phyloP scores from a whole-genome alignment of 2,888 invertebrate genomes.

The Tinea trinotella region DNA sequence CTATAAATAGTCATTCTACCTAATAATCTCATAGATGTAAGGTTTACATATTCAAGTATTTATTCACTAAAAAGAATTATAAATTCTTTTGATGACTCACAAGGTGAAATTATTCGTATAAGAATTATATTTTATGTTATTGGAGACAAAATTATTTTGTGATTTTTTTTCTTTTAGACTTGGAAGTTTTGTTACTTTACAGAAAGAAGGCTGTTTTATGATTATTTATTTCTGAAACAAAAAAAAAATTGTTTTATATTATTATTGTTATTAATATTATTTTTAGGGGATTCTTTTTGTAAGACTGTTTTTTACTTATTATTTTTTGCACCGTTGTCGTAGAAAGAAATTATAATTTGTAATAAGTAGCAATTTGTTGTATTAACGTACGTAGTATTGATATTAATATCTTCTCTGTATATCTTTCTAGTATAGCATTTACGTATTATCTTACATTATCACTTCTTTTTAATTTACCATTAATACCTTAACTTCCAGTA shows the following conservation, averaged over 20 bases:
- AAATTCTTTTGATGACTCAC: slow-evolving; percentile 10
- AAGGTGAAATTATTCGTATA: slow-evolving; percentile 4
- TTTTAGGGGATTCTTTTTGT: background rate
- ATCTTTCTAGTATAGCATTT: too few relatives aligned
- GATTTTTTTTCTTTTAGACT: background rate
- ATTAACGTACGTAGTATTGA: too few relatives aligned
- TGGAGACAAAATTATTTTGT: background rate
- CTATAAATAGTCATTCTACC: slow-evolving; percentile 5
- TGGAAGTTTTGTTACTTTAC: background rate
- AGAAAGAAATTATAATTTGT: background rate
- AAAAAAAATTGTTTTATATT: background rate
- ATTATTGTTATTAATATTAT: background rate
- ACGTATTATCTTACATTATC: too few relatives aligned
- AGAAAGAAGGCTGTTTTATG: background rate
- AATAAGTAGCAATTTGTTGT: background rate
- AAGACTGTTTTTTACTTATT: background rate
- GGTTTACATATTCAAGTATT: background rate
- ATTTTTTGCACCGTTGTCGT: background rate
- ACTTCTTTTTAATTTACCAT: too few relatives aligned
- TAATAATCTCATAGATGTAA: slow-evolving; percentile 1
- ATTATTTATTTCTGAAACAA: too few relatives aligned
- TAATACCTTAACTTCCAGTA: too few relatives aligned
- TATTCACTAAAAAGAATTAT: slow-evolving; percentile 1
- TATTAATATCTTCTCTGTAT: too few relatives aligned
- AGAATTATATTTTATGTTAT: background rate